Percentiles rank a stretch among this genome's conserved stretches.
These are phyloP conservation scores for Cuniculus paca DNA, from an alignment of 2,797 vertebrate species.

Conservation along the genomic window DNA sequence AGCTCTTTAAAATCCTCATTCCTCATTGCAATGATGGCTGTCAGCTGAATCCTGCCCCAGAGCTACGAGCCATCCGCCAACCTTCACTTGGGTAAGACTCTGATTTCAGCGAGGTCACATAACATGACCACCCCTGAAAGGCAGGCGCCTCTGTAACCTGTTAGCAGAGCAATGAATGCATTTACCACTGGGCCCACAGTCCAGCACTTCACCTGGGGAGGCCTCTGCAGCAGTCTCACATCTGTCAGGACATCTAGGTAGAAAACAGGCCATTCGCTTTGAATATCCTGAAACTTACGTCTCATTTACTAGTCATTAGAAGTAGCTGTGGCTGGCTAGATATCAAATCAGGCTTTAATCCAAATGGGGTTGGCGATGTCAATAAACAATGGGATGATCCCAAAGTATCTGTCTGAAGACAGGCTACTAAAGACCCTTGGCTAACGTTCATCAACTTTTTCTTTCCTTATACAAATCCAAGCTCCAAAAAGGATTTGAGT, in stretches of 20 bases:
- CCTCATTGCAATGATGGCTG: not conserved
- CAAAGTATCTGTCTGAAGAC: not conserved
- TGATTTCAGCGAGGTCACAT: not conserved
- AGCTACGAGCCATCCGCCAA: not conserved
- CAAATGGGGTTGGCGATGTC: not conserved
- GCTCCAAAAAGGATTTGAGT: slow-evolving; percentile 40
- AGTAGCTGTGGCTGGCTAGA: not conserved
- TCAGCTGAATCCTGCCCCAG: slow-evolving; percentile 2
- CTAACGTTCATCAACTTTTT: not conserved
- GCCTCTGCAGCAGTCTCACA: not conserved
- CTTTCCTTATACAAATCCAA: not conserved
- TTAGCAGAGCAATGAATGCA: not conserved
- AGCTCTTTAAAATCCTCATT: slow-evolving; percentile 41
- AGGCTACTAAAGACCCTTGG: not conserved
- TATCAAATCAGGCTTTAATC: not conserved
- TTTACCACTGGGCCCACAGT: not conserved
- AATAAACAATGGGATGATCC: not conserved
- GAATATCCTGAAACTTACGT: not conserved
- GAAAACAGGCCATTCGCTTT: slow-evolving; percentile 5
- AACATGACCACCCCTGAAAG: not conserved
- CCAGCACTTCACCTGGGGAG: not conserved
- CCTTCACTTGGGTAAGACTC: slow-evolving; percentile 23
- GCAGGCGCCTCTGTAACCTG: not conserved
- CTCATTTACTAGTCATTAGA: not conserved
- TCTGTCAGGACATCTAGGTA: slow-evolving; percentile 57